Conservation (phyloP, 2,888 invertebrate species). For the Pollenia griseotomentosa region DNA sequence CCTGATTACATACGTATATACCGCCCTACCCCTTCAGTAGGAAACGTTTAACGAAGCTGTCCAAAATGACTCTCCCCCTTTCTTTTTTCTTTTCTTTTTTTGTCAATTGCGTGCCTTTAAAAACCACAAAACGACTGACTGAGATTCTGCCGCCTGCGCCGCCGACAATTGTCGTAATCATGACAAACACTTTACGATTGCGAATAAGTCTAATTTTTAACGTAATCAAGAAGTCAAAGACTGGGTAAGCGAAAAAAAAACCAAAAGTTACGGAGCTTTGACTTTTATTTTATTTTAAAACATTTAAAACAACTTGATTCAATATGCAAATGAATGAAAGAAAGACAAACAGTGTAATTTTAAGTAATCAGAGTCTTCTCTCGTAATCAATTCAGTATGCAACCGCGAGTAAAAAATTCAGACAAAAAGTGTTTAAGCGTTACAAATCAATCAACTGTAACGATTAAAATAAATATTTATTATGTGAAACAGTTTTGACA, state of each 20-base stretch:
- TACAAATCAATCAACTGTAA: conserved; percentile 71
- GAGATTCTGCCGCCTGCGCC: neutral
- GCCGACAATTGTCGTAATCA: conserved; percentile 37
- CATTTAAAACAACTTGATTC: conserved; percentile 46
- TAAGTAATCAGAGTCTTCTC: neutral
- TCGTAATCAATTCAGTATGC: conserved; percentile 13
- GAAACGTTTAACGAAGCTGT: conserved; percentile 21
- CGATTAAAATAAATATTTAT: conserved; percentile 43
- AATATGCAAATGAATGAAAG: conserved; percentile 38
- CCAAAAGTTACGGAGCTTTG: neutral
- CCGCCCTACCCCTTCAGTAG: conserved; percentile 4
- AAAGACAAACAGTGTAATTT: conserved; percentile 14
- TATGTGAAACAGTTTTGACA: conserved; percentile 8
- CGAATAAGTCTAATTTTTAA: conserved; percentile 39
- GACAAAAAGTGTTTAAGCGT: conserved; percentile 58
- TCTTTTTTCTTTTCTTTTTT: neutral
- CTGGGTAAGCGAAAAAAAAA: neutral
- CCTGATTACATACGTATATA: conserved; percentile 63
- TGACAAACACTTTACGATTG: conserved; percentile 5
- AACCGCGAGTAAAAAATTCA: conserved; percentile 18
- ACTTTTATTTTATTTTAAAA: neutral
- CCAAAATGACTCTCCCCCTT: conserved; percentile 18
- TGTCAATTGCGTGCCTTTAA: neutral
- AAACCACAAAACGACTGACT: conserved; percentile 13
- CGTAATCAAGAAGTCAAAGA: conserved; percentile 44